Evolutionary conservation across 2,113 vertebrate genomes (phyloP).

Genomic region (Pachyramphus minor): DNA sequence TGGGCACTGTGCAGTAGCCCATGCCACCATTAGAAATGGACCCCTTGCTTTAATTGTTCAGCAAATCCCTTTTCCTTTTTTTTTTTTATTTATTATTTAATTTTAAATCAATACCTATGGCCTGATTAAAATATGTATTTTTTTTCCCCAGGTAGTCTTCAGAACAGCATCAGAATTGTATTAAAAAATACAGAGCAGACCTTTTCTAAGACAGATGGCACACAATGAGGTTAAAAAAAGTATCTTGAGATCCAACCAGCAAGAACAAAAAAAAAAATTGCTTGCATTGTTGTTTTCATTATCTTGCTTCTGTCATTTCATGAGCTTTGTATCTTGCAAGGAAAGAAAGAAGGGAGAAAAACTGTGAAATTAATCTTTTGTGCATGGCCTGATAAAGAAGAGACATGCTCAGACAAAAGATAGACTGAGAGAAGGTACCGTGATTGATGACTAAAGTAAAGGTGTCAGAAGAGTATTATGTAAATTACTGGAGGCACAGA

Average conservation of each 20-base stretch:
- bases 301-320: conserved; percentile 97
- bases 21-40: conserved; percentile 72
- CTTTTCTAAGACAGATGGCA: conserved; percentile 89
- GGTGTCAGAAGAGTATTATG: conserved; percentile 99
- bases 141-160: conserved; percentile 74
- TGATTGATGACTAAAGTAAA: conserved; percentile 99
- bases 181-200: conserved; percentile 81
- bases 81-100: not conserved
- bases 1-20: conserved; percentile 73
- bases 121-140: conserved; percentile 71
- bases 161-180: conserved; percentile 77
- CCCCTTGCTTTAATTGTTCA: conserved; percentile 66
- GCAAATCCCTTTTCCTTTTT: conserved; percentile 21
- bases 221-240: conserved; percentile 84
- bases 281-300: conserved; percentile 99
- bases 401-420: conserved; percentile 99
- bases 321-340: conserved; percentile 95
- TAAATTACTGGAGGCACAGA: conserved; percentile 98
- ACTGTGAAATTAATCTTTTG: conserved; percentile 99
- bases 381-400: conserved; percentile 97
- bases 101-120: conserved; percentile 34
- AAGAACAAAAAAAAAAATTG: conserved; percentile 90
- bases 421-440: conserved; percentile 94
- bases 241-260: conserved; percentile 90
- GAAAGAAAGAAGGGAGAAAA: conserved; percentile 90